A percentile compares a stretch with the other conserved stretches of the same genome.
These are phyloP conservation scores for Macropis europaea DNA, from an alignment of 2,888 invertebrate species.

Conservation along the genomic window DNA sequence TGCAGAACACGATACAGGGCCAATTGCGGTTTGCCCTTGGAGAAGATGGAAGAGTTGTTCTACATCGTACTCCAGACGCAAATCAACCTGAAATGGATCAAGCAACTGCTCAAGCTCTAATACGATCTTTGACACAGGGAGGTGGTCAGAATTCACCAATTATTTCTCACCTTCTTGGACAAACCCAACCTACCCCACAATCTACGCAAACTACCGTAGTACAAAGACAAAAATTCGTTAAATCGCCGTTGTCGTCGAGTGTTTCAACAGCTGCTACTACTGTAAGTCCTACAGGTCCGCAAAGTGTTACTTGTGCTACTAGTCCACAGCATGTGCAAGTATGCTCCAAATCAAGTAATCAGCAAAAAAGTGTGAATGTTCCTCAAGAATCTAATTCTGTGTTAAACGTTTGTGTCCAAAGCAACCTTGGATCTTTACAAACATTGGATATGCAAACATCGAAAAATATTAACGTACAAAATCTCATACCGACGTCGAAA, in stretches of 20 bases:
- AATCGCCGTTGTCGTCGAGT: slow-evolving; percentile 63
- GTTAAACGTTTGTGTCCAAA: slow-evolving; percentile 57
- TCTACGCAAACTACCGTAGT: slow-evolving; percentile 49
- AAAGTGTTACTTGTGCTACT: slow-evolving; percentile 63
- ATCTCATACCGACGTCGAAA: slow-evolving; percentile 53
- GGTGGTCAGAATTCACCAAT: slow-evolving; percentile 77
- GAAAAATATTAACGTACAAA: slow-evolving; percentile 60
- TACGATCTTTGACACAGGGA: slow-evolving; percentile 75
- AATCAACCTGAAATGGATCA: slow-evolving; percentile 78
- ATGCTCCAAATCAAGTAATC: slow-evolving; percentile 63
- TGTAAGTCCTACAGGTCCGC: slow-evolving; percentile 63
- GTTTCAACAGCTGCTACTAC: slow-evolving; percentile 50
- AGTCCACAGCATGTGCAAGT: slow-evolving; percentile 72
- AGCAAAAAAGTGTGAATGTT: slow-evolving; percentile 57
- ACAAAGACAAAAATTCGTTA: slow-evolving; percentile 68
- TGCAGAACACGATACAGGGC: slow-evolving; percentile 79
- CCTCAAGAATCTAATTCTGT: slow-evolving; percentile 57
- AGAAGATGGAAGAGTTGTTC: slow-evolving; percentile 85
- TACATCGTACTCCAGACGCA: slow-evolving; percentile 84
- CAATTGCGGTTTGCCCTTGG: slow-evolving; percentile 85
- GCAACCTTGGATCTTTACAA: slow-evolving; percentile 52
- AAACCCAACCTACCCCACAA: slow-evolving; percentile 69
- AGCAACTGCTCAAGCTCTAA: slow-evolving; percentile 76
- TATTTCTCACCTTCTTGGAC: slow-evolving; percentile 75
- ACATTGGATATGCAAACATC: slow-evolving; percentile 57